A percentile compares a stretch with the other conserved stretches of the same genome.
These are phyloP conservation scores for Blomia tropicalis DNA, from an alignment of 2,888 invertebrate species.

Conservation along the genomic window DNA sequence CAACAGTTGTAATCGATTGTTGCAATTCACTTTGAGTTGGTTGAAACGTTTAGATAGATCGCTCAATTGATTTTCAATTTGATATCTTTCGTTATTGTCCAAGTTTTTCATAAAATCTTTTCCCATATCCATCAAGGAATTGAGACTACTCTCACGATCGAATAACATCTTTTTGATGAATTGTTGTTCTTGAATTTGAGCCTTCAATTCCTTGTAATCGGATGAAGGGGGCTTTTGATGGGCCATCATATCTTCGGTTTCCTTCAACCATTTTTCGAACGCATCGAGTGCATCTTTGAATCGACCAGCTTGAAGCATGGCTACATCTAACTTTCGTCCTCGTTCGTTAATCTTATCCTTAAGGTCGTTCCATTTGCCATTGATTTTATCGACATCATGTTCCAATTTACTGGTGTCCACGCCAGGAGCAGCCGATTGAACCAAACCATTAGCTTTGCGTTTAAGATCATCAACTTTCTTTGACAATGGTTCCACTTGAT, in stretches of 20 bases:
- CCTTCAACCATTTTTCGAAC: constrained; percentile 76
- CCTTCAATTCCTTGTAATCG: constrained; percentile 94
- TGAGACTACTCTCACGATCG: constrained; percentile 85
- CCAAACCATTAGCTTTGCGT: constrained; percentile 57
- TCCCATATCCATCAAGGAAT: constrained; percentile 76
- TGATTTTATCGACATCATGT: constrained; percentile 67
- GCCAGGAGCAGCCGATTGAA: constrained; percentile 61
- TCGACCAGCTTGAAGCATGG: constrained; percentile 82
- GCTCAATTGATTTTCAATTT: constrained; percentile 70
- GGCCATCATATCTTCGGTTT: constrained; percentile 90
- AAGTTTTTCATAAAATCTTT: constrained; percentile 78
- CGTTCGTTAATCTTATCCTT: constrained; percentile 65
- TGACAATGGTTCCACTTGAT: background rate
- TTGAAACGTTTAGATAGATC: constrained; percentile 74
- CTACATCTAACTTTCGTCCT: constrained; percentile 74
- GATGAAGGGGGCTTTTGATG: constrained; percentile 92
- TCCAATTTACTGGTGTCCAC: constrained; percentile 61
- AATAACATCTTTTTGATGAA: constrained; percentile 90
- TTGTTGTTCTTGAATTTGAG: constrained; percentile 93
- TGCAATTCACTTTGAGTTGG: constrained; percentile 62
- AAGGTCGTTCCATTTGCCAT: constrained; percentile 45
- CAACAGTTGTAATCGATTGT: constrained; percentile 66
- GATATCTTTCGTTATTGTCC: constrained; percentile 62
- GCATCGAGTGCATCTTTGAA: constrained; percentile 69
- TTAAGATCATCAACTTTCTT: constrained; percentile 47